Evolutionary conservation across 2,797 vertebrate genomes (phyloP), one percentile per base, ranked within the genome.

Genomic region (Peromyscus nudipes): DNA sequence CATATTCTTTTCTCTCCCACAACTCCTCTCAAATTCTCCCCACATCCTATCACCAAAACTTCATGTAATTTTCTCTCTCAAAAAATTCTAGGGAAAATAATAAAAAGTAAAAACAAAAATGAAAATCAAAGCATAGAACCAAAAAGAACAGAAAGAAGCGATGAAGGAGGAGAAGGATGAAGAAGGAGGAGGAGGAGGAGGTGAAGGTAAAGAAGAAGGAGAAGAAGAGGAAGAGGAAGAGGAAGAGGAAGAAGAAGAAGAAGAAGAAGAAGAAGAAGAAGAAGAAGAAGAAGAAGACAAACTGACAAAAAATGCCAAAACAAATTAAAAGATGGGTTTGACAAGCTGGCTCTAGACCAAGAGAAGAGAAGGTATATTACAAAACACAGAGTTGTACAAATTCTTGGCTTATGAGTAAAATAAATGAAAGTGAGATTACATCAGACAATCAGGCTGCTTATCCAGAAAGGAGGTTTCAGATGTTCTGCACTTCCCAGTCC

Each of bases 351-450:
- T 19, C 7, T 10, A 88, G 60, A 19, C 14, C 31, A 37, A 64
- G 21, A 52, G 52, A 80, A 1, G 29, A 14, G 89, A 89, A 67
- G 64, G 8, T 64, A 60, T 40, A 25, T 67, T 92, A 16, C 34
- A 88, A 85, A 90, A 52, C 21, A 81, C 46, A 83, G 55, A 64
- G 25, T 67, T 71, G 12, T 76, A 52, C 75, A 96, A 96, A 87
- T 9, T 1, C 37, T 64, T 91, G 43, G 19, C 17, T 84, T 82
- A 49, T n/a, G 21, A 40, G 31, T n/a, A 92, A 90, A 93, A 14
- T 9, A 77, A 92, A 67, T 43, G 7, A 79, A 21, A 43, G 34
- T n/a, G 19, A 60, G n/a, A 81, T 77, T 69, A 52, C 43, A 71
- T 87, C 60, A 84, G 75, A 64, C 31, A n/a, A n/a, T 64, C 25